Evolutionary conservation across 1,140 invertebrate genomes (phyloP), one percentile per base, ranked within the genome.

Genomic region (Oryzaephilus surinamensis): DNA sequence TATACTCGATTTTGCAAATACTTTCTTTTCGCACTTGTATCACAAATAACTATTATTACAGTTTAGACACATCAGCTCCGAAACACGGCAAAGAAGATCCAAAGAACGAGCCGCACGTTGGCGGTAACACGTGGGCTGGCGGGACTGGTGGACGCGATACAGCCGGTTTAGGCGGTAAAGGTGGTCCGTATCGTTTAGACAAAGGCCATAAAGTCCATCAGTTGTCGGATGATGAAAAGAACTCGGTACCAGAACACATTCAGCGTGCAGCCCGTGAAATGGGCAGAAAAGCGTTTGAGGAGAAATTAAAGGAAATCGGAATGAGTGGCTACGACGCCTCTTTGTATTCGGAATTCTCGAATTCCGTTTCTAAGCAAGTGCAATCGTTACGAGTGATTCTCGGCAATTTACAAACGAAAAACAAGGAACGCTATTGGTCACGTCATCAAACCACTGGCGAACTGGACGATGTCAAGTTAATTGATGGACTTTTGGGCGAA

Each of bases 41-140:
- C 16, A 20, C 15, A 13, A 21, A 16, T 14, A 21, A 20, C 6
- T 7, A 12, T 14, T 38, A 38, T 27, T 48, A 15, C 35, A 61
- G 76, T 4, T 51, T 71, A 57, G 81, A 83, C 58, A 75, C 83
- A 1, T 81, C 76, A 17, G 70, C 66, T 0, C 92, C 92, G 0
- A 97, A 97, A 57, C 81, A 92, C 62, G 95, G 94, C 2, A 94
- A 96, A 68, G 67, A 88, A 16, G 89, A 97, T 62, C 76, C 84
- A 0, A 80, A 84, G 6, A 85, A 86, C 53, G 73, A 84, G 29
- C 90, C 91, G 0, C 94, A 97, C 67, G 88, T 95, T 36, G 93
- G 93, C 34, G 93, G 94, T 3, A 95, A 94, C 54, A 93, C 84
- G 1, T 97, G 93, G 92, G 91, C 92, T 23, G 92, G 93, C 6